Conservation (phyloP, 92 coral and sea anemone species). For the Zoanthus sansibaricus region DNA sequence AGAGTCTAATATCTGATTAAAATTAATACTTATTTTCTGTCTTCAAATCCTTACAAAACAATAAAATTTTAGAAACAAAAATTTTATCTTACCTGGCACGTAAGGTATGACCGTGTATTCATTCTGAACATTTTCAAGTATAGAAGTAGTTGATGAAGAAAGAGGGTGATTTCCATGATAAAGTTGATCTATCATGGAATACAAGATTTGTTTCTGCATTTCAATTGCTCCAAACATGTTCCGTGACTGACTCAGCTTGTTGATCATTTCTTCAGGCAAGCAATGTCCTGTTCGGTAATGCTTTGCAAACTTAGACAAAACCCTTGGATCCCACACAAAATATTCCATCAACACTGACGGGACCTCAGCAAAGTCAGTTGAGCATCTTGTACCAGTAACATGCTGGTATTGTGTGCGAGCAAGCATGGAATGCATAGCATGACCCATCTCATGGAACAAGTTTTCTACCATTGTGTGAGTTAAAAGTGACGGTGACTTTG, state of each 20-base stretch:
- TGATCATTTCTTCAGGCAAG: slow-evolving; percentile 84
- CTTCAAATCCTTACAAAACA: no score
- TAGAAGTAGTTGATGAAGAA: slow-evolving; percentile 76
- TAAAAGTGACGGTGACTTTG: slow-evolving; percentile 78
- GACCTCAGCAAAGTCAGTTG: slow-evolving; percentile 98
- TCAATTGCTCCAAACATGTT: slow-evolving; percentile 95
- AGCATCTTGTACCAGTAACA: slow-evolving; percentile 94
- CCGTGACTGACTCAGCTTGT: slow-evolving; percentile 79
- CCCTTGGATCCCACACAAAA: slow-evolving; percentile 93
- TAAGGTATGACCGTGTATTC: slow-evolving; percentile 83
- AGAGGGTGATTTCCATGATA: slow-evolving; percentile 92
- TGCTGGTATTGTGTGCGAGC: slow-evolving; percentile 96
- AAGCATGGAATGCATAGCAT: slow-evolving; percentile 99
- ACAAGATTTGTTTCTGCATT: slow-evolving; percentile 95
- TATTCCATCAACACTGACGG: slow-evolving; percentile 98
- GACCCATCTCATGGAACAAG: slow-evolving; percentile 99
- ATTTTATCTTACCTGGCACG: slow-evolving; percentile 73
- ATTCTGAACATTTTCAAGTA: slow-evolving; percentile 76
- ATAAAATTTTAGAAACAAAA: no score
- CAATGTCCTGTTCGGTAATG: slow-evolving; percentile 90
- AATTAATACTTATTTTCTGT: no score
- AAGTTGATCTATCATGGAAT: slow-evolving; percentile 91
- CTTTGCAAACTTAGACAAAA: slow-evolving; percentile 76
- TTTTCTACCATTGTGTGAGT: slow-evolving; percentile 95
- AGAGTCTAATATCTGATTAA: no score